Evolutionary conservation across 2,888 invertebrate genomes (phyloP), one percentile per base, ranked within the genome.

Genomic region (Thalpophila matura): DNA sequence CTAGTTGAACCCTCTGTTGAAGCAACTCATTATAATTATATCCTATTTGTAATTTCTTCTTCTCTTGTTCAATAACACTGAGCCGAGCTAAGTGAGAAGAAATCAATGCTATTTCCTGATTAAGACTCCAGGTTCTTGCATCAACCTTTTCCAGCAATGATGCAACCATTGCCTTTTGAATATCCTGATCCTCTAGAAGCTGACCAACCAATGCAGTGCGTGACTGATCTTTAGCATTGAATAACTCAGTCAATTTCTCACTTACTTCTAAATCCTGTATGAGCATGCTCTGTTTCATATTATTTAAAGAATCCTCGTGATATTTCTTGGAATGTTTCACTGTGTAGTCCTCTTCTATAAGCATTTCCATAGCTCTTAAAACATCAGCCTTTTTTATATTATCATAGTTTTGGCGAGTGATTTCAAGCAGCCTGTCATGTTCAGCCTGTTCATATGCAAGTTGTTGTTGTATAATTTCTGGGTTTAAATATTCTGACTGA

Each of bases 21-120:
- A 96, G 93, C 65, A 97, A 90, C 82, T 97, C 97, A 90, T 96
- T 97, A 86, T 97, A 95, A 85, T 97, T 97, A 74, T 96, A 96
- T 74, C 95, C 91, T 59, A 97, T 95, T 82, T 96, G 94, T 61
- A 97, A 90, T 87, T 96, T 96, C 79, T 96, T 96, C 79, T 96
- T 96, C 76, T 97, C 96, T 81, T 97, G 95, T 91, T 98, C 97
- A 71, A 97, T 96, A 47, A 95, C 94, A 73, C 97, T 97, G 24
- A 98, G 94, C 58, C 96, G 96, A 18, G 97, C 97, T 74, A 98
- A 90, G 89, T 97, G 97, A 10, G 95, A 93, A 76, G 97, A 97
- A 40, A 97, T 97, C 60, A 97, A 90, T 77, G 96, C 95, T 70
- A 97, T 96, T 94, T 97, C 97, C 86, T 97, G 97, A 74, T 97